Base-by-base conservation (phyloP, 2,797 vertebrate species). In the Catamblyrhynchus diadema region DNA sequence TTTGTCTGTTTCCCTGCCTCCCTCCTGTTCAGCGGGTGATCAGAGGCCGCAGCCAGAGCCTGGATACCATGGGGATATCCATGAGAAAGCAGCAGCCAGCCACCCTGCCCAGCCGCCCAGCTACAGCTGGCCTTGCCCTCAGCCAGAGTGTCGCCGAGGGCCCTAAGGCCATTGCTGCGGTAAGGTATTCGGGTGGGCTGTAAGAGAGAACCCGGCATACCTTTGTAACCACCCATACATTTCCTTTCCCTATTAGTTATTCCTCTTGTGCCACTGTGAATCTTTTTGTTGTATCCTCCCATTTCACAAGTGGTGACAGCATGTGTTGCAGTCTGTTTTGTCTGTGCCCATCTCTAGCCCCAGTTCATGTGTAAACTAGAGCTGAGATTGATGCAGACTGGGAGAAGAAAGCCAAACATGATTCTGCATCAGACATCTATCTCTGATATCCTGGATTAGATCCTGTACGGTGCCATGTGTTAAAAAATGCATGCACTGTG, bases 11-110 rank as follows among this genome's bases (percentile, higher is more conserved):
- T 95, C 94, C 95, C 94, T 96, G 94, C 89, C 94, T 95, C 85
- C 93, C 88, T 94, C 69, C 64, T 96, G 88, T 94, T 74, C 94
- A 99, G 98, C 98, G 98, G 94, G 99, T 98, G 94, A 99, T 99
- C 91, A 96, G 99, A 93, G 99, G 99, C 60, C 97, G 99, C 79
- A 99, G 99, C 95, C 98, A 99, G 96, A 99, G 98, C 30, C 98
- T 99, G 94, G 99, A 99, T 94, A 98, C 98, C 70, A 98, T 98
- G 82, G 98, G 98, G 22, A 96, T 97, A 95, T 93, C 97, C 90
- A 93, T 96, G 95, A 97, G 92, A 94, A 97, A 97, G 62, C 96
- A 97, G 95, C 95, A 94, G 87, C 92, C 93, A 61, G 78, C 95
- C 60, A 93, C 93, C 60, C 82, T 93, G 66, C 91, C 97, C 91